These are phyloP conservation scores for Aricia agestis DNA, from an alignment of 1,140 invertebrate species.

Conservation along the genomic window DNA sequence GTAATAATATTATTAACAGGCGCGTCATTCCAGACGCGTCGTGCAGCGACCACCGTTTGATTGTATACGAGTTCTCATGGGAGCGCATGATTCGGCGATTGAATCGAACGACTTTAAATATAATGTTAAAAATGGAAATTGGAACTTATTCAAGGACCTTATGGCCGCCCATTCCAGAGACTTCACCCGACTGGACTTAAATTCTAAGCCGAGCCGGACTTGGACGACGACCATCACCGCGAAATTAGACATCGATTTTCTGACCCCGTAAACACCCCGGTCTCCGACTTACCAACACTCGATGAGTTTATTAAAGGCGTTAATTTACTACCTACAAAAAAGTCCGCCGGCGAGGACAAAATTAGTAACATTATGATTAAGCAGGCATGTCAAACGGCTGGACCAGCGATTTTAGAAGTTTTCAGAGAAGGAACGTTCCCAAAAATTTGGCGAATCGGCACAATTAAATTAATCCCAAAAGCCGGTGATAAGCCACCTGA, in stretches of 20 bases:
- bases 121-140: too few species aligned
- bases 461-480: not conserved
- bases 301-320: not conserved
- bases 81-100: too few species aligned
- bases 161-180: not conserved
- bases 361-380: conserved; percentile 4
- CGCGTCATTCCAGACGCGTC: too few species aligned
- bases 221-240: not conserved
- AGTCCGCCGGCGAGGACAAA: not conserved
- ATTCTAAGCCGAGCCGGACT: not conserved
- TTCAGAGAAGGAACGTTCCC: not conserved
- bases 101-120: too few species aligned
- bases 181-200: not conserved
- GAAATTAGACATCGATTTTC: not conserved
- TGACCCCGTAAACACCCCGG: not conserved
- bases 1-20: not conserved
- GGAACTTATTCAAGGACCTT: too few species aligned
- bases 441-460: not conserved
- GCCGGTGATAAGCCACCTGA: not conserved
- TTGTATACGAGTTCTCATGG: too few species aligned
- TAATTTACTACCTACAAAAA: not conserved
- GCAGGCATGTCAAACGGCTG: too few species aligned
- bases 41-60: too few species aligned
- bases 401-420: not conserved
- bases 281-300: not conserved